Evolutionary conservation across 2,888 invertebrate genomes (phyloP), one percentile per base, ranked within the genome.

Genomic region (Drosophila acutilabella): DNA sequence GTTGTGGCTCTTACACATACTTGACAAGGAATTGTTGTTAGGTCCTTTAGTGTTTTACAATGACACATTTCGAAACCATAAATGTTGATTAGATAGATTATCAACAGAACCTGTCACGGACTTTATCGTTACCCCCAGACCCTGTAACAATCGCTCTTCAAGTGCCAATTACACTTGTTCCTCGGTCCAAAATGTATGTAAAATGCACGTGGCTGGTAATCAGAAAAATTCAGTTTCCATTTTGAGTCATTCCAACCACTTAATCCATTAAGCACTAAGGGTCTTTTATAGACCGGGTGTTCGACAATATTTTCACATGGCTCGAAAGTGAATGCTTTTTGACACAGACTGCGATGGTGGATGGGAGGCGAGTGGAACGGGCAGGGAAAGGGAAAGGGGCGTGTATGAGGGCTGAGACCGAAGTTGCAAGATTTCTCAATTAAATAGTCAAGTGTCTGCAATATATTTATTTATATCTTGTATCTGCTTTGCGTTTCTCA

Each of bases 371-470:
- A 23, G 54, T 18, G 40, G 16, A 11, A 14, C 1, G 14, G 16
- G 16, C 16, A 33, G 53, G 8, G 18, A 3, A 20, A 20, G 20
- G 20, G 20, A 20, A 20, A 36, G 4, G 45, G 44, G 14, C 26
- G 7, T 7, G 7, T 6, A 3, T 23, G 45, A 20, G 45, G 20
- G 13, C 38, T 47, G 47, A 30, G 20, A 30, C 30, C 52, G 36
- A 41, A 41, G 45, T 38, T 62, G 64, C 78, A 78, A 73, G 75
- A 57, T 73, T 59, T 45, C 52, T 74, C 77, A 74, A 78, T 88
- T 85, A 80, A 79, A 79, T 72, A 70, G 73, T 81, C 83, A 80
- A 88, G 87, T 82, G 88, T 75, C 65, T 44, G 71, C 60, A 38
- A 56, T 74, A 56, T 45, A 70, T 44, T 30, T 62, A 26, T 54